A percentile compares a stretch with the other conserved stretches of the same genome.
Evolutionary conservation across 2,888 invertebrate genomes (phyloP).

Genomic region (Pollenia angustigena): DNA sequence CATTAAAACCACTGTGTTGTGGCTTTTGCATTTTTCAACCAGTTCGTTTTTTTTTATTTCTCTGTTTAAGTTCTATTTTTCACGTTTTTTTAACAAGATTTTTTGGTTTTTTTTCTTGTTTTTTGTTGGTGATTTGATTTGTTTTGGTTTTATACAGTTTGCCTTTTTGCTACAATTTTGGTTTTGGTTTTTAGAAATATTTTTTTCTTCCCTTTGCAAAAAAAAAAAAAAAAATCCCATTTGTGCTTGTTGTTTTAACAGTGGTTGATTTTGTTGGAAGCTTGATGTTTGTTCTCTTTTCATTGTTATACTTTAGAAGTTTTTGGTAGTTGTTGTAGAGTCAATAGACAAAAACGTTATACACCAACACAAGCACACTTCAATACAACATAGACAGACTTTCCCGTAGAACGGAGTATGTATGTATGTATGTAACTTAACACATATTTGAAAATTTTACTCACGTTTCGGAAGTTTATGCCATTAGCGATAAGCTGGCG

Average conservation of each 20-base stretch:
- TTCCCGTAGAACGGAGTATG: not conserved
- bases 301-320: conserved; percentile 61
- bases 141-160: conserved; percentile 64
- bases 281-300: conserved; percentile 70
- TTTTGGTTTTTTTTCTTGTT: conserved; percentile 27
- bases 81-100: conserved; percentile 58
- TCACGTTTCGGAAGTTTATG: conserved; percentile 83
- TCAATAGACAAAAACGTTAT: conserved; percentile 45
- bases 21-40: conserved; percentile 16
- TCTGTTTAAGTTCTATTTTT: conserved; percentile 51
- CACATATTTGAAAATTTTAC: conserved; percentile 76
- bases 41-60: conserved; percentile 27
- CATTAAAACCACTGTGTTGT: conserved; percentile 51
- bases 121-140: conserved; percentile 66
- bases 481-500: conserved; percentile 83
- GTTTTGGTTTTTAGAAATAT: conserved; percentile 61
- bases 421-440: conserved; percentile 48
- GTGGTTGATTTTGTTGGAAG: conserved; percentile 57
- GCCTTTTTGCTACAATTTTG: conserved; percentile 55
- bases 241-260: conserved; percentile 65
- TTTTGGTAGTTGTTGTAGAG: conserved; percentile 14
- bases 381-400: conserved; percentile 22
- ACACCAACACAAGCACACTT: not conserved
- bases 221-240: conserved; percentile 17
- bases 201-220: not conserved